These are phyloP conservation scores for Lagocephalus sceleratus DNA, from an alignment of 2,797 vertebrate species.

Conservation along the genomic window DNA sequence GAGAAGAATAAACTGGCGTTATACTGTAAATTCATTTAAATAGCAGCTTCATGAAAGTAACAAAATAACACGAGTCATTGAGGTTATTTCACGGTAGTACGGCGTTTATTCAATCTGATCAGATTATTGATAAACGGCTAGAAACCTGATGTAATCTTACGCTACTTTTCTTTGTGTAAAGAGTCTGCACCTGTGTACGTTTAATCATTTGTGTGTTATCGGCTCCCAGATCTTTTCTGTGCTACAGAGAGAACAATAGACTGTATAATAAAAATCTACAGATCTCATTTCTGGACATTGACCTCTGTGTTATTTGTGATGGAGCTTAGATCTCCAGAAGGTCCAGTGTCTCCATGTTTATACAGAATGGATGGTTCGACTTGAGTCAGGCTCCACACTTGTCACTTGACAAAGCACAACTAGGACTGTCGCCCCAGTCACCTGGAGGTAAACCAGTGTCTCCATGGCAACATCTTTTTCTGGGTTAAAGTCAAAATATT, in stretches of 20 bases:
- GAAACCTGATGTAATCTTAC: background rate
- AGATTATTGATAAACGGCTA: background rate
- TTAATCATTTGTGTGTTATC: constrained; percentile 32
- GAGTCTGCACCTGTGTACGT: constrained; percentile 49
- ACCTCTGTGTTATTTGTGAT: constrained; percentile 4
- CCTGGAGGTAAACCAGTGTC: too few relatives aligned
- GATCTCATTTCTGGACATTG: constrained; percentile 40
- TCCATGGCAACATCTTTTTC: too few relatives aligned
- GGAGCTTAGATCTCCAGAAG: too few relatives aligned
- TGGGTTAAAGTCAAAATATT: too few relatives aligned
- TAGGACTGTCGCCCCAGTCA: too few relatives aligned
- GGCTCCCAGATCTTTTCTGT: constrained; percentile 47
- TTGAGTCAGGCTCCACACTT: too few relatives aligned
- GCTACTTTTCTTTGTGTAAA: constrained; percentile 13
- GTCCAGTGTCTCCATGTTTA: too few relatives aligned
- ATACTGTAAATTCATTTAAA: constrained; percentile 1
- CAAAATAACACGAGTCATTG: background rate
- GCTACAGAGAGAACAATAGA: constrained; percentile 44
- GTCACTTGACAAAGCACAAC: too few relatives aligned
- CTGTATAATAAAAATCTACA: constrained; percentile 68
- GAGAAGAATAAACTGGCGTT: background rate
- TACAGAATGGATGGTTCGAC: too few relatives aligned
- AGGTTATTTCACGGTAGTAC: too few relatives aligned
- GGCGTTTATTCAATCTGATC: background rate
- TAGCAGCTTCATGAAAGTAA: background rate